These are phyloP conservation scores for Heliconius hermathena DNA, from an alignment of 1,140 invertebrate species.

Conservation along the genomic window DNA sequence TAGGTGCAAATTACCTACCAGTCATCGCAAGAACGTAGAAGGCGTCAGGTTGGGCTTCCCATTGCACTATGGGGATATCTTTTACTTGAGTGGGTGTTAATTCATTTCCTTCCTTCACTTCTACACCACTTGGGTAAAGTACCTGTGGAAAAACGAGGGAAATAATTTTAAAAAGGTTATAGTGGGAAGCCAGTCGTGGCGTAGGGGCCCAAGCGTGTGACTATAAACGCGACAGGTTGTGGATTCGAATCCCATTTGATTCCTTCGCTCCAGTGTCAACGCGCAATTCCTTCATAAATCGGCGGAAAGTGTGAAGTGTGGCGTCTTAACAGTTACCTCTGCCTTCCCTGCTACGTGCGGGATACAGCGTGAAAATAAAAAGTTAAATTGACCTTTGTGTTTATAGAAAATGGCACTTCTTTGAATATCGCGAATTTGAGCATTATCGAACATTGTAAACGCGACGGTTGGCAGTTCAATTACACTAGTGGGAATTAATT, in stretches of 20 bases:
- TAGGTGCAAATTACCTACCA: conserved; percentile 73
- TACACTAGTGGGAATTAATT: too few species aligned
- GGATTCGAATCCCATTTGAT: background rate
- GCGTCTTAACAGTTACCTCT: too few species aligned
- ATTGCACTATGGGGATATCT: conserved; percentile 85
- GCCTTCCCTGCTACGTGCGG: too few species aligned
- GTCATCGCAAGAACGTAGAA: conserved; percentile 92
- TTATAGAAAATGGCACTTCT: too few species aligned
- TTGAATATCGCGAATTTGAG: too few species aligned
- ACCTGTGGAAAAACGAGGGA: conserved; percentile 71
- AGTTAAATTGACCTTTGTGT: too few species aligned
- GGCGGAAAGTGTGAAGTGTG: too few species aligned
- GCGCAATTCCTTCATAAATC: background rate
- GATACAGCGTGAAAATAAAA: too few species aligned
- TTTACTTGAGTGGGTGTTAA: conserved; percentile 89
- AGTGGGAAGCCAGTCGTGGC: too few species aligned
- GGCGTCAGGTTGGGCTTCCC: conserved; percentile 82
- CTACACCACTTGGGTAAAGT: conserved; percentile 83
- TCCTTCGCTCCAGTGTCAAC: background rate
- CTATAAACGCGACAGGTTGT: background rate
- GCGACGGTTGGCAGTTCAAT: too few species aligned
- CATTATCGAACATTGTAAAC: too few species aligned
- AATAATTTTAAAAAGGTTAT: too few species aligned
- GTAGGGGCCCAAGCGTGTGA: background rate
- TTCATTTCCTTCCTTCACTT: conserved; percentile 87